Base-by-base conservation (phyloP, 2,888 invertebrate species). In the Oscheius sp. region DNA sequence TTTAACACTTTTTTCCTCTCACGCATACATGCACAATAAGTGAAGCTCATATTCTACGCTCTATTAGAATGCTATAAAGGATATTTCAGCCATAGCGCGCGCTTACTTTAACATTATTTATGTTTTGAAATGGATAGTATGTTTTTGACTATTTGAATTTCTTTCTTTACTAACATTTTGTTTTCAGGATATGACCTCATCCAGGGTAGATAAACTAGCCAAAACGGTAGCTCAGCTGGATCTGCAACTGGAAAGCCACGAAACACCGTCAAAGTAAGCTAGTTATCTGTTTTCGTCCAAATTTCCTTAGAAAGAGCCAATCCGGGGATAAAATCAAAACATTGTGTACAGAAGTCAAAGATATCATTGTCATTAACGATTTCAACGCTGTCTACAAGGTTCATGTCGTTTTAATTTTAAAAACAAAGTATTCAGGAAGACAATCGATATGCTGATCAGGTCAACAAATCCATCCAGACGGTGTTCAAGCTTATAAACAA, bases 341-440 rank as follows among this genome's bases (percentile, higher is more conserved):
- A 1, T 55, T 60, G 32, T 72, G 72, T 62, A 60, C 37, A 11
- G 72, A 72, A n/a, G 37, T 72, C 29, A 60, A 50, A 13, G 35
- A 72, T 62, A n/a, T 59, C 2, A 70, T 70, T n/a, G 59, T 70
- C 1, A 53, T 13, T 32, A 63, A 51, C 62, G 63, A 72, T 72
- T 72, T 72, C 50, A 72, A 60, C 21, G 21, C 33, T 37, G 13
- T 70, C 32, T 70, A 70, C 21, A 70, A 70, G 59, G 59, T 70
- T 35, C 2, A 1, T 57, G 2, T 50, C 48, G 9, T 13, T 50
- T 10, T 33, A 33, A 7, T 2, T 10, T 53, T 11, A 1, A 32
- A n/a, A 13, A 42, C 2, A 32, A 9, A n/a, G 9, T 65, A 50
- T 68, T 68, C 35, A 72, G 72, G 72, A 72, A 62, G 72, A 72